These are phyloP conservation scores for Microcebus griseorufus DNA, from an alignment of 2,113 vertebrate species.

Conservation along the genomic window DNA sequence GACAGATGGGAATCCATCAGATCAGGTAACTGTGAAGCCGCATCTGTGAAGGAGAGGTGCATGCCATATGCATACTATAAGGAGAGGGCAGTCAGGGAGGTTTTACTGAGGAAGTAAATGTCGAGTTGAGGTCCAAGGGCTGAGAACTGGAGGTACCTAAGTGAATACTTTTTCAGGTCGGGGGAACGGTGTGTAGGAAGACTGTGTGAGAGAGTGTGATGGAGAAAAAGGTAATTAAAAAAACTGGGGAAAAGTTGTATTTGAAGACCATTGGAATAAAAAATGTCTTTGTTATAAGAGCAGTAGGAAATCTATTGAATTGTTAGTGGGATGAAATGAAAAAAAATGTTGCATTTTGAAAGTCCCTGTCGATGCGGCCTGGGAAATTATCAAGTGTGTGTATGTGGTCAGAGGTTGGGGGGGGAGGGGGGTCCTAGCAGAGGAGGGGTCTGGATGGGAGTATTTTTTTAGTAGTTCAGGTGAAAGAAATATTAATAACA, in stretches of 20 bases:
- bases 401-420: too few species aligned
- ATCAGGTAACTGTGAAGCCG: not conserved
- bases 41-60: not conserved
- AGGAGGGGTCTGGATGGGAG: not conserved
- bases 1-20: not conserved
- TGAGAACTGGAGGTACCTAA: not conserved
- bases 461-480: not conserved
- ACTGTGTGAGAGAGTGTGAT: not conserved
- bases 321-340: not conserved
- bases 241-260: not conserved
- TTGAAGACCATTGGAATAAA: not conserved
- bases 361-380: not conserved
- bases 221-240: not conserved
- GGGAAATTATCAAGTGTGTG: not conserved
- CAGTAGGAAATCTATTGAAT: not conserved
- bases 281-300: not conserved
- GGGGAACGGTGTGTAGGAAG: not conserved
- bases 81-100: too few species aligned
- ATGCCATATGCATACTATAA: accelerated
- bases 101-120: not conserved
- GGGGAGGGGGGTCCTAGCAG: too few species aligned
- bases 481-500: not conserved
- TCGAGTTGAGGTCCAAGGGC: not conserved
- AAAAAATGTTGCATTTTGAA: not conserved
- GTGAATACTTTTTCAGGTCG: not conserved